Base-by-base conservation (phyloP, 2,113 vertebrate species). In the Euleptes europaea region DNA sequence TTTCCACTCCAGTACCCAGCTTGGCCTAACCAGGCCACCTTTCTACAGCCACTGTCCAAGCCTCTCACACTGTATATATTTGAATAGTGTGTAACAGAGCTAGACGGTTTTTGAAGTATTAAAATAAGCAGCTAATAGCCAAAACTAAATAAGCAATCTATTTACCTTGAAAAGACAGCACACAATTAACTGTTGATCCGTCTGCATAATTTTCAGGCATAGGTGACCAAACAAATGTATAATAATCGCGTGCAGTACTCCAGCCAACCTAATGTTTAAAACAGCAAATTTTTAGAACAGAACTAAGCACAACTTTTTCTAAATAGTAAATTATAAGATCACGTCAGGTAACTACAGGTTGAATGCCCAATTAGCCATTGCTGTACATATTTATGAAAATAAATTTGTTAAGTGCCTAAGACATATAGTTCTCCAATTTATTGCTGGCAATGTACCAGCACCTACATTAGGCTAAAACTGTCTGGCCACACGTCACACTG, bases 171-270 rank as follows among this genome's bases (percentile, higher is more conserved):
- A 99, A 99, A 84, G 97, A 96, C 90, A 99, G 96, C 35, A 97
- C 97, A 95, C 98, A 97, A 95, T 98, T 98, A 93, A 98, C 97
- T 90, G 97, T 96, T 70, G 97, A 98, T 92, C 97, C 98, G 94
- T 98, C 97, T 65, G 95, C 95, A 91, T 99, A 98, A 90, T 96
- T 97, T 88, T 99, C 98, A 89, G 98, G 98, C 94, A 98, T 96
- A 91, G 98, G 98, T 28, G 98, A 99, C 99, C 99, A 99, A 92
- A 99, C 95, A 97, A 99, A 99, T 0, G 99, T 99, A 84, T 99
- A 99, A 96, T 99, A 99, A 95, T 99, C 98, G 93, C 98, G 97
- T 89, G 99, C 97, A 63, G 98, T 99, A 95, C 98, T 99, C 99
- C 99, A 99, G 87, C 99, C 99, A 93, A 99, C 99, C 99, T 99